These are phyloP conservation scores for Elephantulus edwardii DNA, from an alignment of 2,113 vertebrate genomes.

Conservation along the genomic window DNA sequence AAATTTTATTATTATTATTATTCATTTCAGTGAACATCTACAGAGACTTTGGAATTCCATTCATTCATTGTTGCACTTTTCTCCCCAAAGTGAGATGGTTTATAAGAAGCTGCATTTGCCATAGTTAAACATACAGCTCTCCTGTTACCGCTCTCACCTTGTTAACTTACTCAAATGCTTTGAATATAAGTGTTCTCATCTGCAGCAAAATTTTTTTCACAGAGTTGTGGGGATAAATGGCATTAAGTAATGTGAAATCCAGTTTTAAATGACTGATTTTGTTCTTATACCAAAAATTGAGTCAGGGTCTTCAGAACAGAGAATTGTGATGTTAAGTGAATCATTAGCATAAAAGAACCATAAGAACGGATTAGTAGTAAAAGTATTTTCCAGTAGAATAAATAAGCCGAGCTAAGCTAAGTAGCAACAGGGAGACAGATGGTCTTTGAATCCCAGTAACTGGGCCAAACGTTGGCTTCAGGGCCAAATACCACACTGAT, in stretches of 20 bases:
- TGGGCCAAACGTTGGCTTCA: not conserved
- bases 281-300: not conserved
- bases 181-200: not conserved
- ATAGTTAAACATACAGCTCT: not conserved
- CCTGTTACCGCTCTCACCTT: not conserved
- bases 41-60: too few relatives aligned
- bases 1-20: too few relatives aligned
- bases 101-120: not conserved
- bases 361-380: not conserved
- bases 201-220: not conserved
- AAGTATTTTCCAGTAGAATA: not conserved
- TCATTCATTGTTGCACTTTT: too few relatives aligned
- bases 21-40: too few relatives aligned
- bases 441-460: not conserved
- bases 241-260: not conserved
- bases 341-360: not conserved
- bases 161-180: not conserved
- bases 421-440: not conserved
- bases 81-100: not conserved
- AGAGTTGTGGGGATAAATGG: not conserved
- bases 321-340: not conserved
- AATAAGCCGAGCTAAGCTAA: not conserved
- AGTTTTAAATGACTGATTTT: not conserved
- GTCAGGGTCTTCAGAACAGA: not conserved
- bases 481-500: not conserved